These are phyloP conservation scores for Diglossa cyanea DNA, from an alignment of 2,797 vertebrate genomes.

Conservation along the genomic window DNA sequence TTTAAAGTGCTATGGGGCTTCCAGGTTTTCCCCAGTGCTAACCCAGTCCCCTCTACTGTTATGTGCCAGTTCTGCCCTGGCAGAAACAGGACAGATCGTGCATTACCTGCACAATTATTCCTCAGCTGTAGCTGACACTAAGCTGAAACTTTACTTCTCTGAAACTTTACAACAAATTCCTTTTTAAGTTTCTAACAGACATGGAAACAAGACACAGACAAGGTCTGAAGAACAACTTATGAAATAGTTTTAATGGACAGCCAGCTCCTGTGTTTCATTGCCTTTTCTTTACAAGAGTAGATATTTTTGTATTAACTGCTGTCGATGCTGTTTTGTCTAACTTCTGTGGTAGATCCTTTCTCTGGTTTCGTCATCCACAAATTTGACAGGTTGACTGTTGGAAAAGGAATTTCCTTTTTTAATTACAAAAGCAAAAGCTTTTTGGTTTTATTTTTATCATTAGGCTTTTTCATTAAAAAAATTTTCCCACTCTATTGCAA, in stretches of 20 bases:
- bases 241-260: background rate
- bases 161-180: background rate
- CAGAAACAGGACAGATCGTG: background rate
- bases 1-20: background rate
- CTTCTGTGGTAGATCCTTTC: background rate
- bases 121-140: background rate
- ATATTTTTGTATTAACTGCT: background rate
- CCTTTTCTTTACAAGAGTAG: background rate
- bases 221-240: background rate
- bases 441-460: background rate
- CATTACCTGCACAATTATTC: background rate
- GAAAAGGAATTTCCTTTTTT: background rate
- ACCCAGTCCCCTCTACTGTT: background rate
- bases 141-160: background rate
- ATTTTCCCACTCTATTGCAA: background rate
- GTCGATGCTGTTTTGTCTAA: background rate
- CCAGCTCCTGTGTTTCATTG: background rate
- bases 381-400: background rate
- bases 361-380: background rate
- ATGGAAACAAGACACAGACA: background rate
- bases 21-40: background rate
- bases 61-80: background rate
- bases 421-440: background rate
- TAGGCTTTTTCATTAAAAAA: background rate
- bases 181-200: background rate